Percentiles rank a stretch among this genome's conserved stretches.
These are phyloP conservation scores for Phymatocera aterrima DNA, from an alignment of 2,888 invertebrate genomes.

Conservation along the genomic window DNA sequence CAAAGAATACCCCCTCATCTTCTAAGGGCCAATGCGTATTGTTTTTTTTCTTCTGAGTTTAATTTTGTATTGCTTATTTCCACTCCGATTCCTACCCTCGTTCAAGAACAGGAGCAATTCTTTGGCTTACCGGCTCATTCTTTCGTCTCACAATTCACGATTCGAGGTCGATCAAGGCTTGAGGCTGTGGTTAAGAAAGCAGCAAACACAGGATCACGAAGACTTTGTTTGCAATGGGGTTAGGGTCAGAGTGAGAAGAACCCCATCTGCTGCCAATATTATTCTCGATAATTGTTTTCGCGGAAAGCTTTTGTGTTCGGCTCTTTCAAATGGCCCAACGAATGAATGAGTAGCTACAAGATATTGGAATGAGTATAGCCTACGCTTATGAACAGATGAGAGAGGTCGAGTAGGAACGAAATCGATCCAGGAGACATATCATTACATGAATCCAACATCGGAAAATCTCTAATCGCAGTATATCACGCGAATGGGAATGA, in stretches of 20 bases:
- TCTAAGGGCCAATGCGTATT: too few relatives aligned
- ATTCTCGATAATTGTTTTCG: conserved; percentile 25
- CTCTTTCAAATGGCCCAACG: conserved; percentile 15
- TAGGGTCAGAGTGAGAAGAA: not conserved
- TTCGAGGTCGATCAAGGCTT: not conserved
- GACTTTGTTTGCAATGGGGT: not conserved
- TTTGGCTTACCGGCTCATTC: not conserved
- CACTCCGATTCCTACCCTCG: too few relatives aligned
- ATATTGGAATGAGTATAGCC: conserved; percentile 10
- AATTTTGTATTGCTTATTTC: not conserved
- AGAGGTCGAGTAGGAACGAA: not conserved
- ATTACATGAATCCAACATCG: not conserved
- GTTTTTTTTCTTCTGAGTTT: too few relatives aligned
- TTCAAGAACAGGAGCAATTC: too few relatives aligned
- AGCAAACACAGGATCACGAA: not conserved
- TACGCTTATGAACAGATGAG: not conserved
- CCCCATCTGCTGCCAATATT: conserved; percentile 23
- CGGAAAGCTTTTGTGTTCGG: conserved; percentile 2
- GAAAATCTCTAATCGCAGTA: not conserved
- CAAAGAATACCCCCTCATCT: too few relatives aligned
- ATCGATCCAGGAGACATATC: not conserved
- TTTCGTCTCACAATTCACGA: not conserved
- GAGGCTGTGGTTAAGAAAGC: not conserved
- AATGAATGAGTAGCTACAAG: conserved; percentile 10
- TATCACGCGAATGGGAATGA: not conserved